Percentiles rank a stretch among this genome's conserved stretches.
These are phyloP conservation scores for Enchytraeus crypticus DNA, from an alignment of 2,888 invertebrate genomes.

Conservation along the genomic window DNA sequence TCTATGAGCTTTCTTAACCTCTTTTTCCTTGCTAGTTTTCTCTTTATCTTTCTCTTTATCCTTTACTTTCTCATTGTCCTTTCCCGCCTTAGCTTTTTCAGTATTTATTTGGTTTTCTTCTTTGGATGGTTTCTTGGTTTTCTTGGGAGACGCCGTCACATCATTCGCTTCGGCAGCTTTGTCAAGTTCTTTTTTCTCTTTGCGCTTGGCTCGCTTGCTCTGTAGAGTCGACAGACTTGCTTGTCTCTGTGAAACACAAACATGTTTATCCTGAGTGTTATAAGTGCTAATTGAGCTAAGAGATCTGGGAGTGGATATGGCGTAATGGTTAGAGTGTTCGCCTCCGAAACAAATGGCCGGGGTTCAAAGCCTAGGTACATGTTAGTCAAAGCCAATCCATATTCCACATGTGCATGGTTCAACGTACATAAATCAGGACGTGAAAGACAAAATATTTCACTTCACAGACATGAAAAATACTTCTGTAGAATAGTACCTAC, in stretches of 20 bases:
- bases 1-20: background rate
- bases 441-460: no score
- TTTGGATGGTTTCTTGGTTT: background rate
- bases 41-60: slow-evolving; percentile 4
- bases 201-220: slow-evolving; percentile 6
- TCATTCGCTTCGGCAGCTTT: background rate
- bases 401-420: no score
- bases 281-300: no score
- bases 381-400: no score
- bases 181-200: background rate
- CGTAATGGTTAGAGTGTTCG: no score
- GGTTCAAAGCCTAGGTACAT: no score
- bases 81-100: background rate
- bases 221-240: slow-evolving; percentile 14
- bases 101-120: slow-evolving; percentile 2
- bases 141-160: background rate
- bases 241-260: slow-evolving; percentile 12
- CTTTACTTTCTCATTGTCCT: background rate
- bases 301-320: no score
- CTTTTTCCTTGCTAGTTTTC: background rate
- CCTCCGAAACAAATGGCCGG: no score
- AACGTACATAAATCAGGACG: no score
- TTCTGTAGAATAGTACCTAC: no score
- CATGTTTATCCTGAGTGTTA: no score
- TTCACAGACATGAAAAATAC: no score